A percentile compares a stretch with the other conserved stretches of the same genome.
Evolutionary conservation across 2,113 vertebrate genomes (phyloP).

Genomic region (Psittacara wagleri): DNA sequence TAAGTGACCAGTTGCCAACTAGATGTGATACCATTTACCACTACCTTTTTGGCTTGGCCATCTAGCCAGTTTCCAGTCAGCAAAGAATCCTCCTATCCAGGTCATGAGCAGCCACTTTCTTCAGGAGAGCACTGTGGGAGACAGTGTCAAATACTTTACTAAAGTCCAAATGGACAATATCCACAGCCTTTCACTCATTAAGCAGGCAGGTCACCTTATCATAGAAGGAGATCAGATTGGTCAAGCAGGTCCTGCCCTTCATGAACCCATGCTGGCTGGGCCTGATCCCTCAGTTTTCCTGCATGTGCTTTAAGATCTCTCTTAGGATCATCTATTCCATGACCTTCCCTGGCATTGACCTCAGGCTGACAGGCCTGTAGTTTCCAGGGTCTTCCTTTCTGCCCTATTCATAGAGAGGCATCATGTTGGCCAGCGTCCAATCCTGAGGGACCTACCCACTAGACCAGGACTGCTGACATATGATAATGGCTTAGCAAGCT

Average conservation of each 20-base stretch:
- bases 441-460: background rate
- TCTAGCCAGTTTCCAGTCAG: background rate
- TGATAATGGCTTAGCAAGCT: background rate
- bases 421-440: background rate
- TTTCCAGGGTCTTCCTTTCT: background rate
- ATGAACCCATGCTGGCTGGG: background rate
- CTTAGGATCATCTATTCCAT: background rate
- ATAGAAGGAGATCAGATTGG: background rate
- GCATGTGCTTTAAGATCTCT: background rate
- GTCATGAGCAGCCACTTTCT: background rate
- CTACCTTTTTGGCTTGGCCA: background rate
- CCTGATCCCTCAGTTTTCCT: background rate
- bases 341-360: background rate
- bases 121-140: background rate
- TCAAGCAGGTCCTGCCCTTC: background rate
- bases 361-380: background rate
- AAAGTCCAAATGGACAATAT: background rate
- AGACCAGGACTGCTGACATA: background rate
- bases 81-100: background rate
- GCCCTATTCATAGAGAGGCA: background rate
- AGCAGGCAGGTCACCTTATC: background rate
- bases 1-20: background rate
- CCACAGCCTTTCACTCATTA: background rate
- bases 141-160: background rate
- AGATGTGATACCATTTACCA: background rate